Conservation (phyloP, 1,140 invertebrate species). For the Anastrepha obliqua region DNA sequence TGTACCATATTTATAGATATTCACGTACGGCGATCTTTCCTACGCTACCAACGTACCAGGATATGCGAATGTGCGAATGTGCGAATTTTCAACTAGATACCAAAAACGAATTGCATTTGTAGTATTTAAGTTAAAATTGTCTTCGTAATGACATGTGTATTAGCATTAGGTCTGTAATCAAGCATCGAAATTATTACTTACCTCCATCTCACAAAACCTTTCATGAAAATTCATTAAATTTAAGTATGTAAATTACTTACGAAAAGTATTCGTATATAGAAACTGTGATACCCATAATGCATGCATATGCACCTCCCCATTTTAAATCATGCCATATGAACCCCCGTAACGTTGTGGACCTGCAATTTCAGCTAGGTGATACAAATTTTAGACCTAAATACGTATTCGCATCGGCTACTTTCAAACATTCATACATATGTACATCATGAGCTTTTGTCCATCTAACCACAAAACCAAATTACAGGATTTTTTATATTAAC, state of each 20-base stretch:
- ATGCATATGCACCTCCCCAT: background rate
- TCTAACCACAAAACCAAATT: constrained; percentile 1
- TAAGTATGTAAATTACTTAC: background rate
- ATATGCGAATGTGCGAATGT: constrained; percentile 17
- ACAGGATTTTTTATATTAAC: background rate
- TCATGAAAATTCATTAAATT: constrained; percentile 15
- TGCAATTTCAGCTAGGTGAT: background rate
- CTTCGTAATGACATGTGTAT: background rate
- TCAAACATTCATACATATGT: background rate
- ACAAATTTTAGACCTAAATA: background rate
- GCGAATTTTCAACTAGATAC: constrained; percentile 34
- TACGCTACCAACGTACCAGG: background rate
- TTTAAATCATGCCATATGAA: background rate
- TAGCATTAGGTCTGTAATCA: background rate
- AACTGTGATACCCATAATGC: constrained; percentile 37
- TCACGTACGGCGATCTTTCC: too few relatives aligned
- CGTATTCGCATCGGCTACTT: too few relatives aligned
- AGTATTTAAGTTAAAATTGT: constrained; percentile 17
- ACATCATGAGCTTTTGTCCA: background rate
- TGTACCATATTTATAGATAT: too few relatives aligned
- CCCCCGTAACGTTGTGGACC: background rate
- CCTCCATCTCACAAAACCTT: background rate
- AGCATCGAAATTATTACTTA: background rate
- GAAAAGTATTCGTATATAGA: constrained; percentile 14
- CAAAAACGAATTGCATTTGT: constrained; percentile 52